Percentiles rank a stretch among this genome's conserved stretches.
phyloP scores from a whole-genome alignment of 23 tunicate genomes.

The Phallusia fumigata region DNA sequence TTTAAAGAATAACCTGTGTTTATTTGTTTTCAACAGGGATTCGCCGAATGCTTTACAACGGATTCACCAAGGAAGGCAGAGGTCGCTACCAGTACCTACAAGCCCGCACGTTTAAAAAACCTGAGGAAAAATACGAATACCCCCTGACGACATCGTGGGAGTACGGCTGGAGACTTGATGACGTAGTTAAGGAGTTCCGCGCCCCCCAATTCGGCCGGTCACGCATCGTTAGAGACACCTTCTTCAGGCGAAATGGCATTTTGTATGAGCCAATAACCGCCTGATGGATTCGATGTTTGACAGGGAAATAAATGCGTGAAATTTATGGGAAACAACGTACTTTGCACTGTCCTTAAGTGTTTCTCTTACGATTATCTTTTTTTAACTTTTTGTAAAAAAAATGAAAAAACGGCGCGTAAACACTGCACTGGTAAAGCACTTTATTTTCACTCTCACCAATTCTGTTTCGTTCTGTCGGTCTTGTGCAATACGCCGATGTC shows the following conservation, averaged over 20 bases:
- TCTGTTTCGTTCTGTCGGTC: too few relatives aligned
- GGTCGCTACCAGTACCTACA: constrained; percentile 87
- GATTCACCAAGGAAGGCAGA: constrained; percentile 88
- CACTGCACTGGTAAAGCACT: too few relatives aligned
- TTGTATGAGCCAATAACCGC: constrained; percentile 62
- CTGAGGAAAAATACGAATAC: constrained; percentile 82
- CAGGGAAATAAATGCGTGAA: background rate
- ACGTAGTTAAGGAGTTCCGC: constrained; percentile 47
- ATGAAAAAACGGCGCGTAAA: too few relatives aligned
- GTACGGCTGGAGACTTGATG: constrained; percentile 78
- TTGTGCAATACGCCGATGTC: too few relatives aligned
- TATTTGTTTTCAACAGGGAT: constrained; percentile 23
- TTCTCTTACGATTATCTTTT: background rate
- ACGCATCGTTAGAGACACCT: constrained; percentile 91
- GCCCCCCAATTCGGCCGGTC: constrained; percentile 76
- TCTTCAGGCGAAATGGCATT: constrained; percentile 76
- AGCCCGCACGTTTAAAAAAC: constrained; percentile 58
- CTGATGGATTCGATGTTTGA: background rate
- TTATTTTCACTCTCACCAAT: too few relatives aligned
- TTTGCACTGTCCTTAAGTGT: background rate
- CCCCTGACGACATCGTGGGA: constrained; percentile 83
- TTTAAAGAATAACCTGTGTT: too few relatives aligned
- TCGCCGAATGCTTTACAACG: constrained; percentile 56
- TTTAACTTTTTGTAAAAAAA: too few relatives aligned
- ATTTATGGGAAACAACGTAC: background rate